Conservation (phyloP, 35 echinoderm and acorn worm genomes). For the Nesometra sesokonis region DNA sequence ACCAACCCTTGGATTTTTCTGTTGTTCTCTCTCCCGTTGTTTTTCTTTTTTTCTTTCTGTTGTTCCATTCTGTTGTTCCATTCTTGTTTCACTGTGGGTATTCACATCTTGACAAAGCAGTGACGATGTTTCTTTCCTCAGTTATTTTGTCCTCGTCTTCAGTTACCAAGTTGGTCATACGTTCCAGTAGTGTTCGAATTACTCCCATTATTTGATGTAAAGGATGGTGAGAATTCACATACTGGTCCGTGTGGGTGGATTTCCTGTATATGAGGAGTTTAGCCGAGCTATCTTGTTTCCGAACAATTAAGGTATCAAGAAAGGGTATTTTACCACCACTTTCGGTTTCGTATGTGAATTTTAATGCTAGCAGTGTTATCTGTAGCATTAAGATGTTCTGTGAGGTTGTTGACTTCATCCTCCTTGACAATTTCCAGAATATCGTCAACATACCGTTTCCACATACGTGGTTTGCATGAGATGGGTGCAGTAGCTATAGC, state of each 20-base stretch:
- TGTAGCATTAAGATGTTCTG: neutral
- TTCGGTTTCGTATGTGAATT: neutral
- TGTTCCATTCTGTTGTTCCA: too few relatives aligned
- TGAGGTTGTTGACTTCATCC: neutral
- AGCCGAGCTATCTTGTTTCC: neutral
- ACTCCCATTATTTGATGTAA: too few relatives aligned
- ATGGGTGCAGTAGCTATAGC: neutral
- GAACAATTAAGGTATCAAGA: neutral
- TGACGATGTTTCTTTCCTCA: too few relatives aligned
- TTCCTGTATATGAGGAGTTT: neutral
- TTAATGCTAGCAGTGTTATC: neutral
- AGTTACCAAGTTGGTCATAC: too few relatives aligned
- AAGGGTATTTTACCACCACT: neutral
- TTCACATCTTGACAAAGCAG: too few relatives aligned
- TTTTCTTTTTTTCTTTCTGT: too few relatives aligned
- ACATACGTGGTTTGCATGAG: neutral
- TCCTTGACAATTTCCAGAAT: constrained; percentile 6
- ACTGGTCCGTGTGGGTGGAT: neutral
- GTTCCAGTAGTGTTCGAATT: too few relatives aligned
- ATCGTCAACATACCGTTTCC: constrained; percentile 8
- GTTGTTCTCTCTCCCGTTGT: too few relatives aligned
- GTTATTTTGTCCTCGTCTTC: too few relatives aligned
- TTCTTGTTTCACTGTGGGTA: too few relatives aligned
- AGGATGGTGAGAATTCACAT: too few relatives aligned
- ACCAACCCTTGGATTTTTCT: too few relatives aligned